Evolutionary conservation across 2,797 vertebrate genomes (phyloP).

Genomic region (Hippoglossus hippoglossus): DNA sequence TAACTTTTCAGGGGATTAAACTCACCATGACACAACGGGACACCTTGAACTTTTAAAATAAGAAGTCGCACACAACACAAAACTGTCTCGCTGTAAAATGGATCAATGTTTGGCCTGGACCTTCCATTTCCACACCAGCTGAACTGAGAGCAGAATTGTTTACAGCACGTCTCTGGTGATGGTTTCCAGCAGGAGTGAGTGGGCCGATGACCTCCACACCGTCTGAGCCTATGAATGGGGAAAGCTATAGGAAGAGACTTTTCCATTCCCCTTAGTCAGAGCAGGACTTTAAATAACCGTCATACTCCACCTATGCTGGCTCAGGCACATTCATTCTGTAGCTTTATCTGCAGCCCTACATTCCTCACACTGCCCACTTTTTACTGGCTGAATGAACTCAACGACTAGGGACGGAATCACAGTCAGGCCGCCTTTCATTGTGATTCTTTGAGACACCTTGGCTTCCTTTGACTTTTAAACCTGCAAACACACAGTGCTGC

Average conservation of each 20-base stretch:
- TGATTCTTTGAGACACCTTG: constrained; percentile 45
- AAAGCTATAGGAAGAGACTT: constrained; percentile 9
- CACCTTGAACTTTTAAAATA: constrained; percentile 1
- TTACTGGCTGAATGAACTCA: constrained; percentile 61
- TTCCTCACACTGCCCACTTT: constrained; percentile 64
- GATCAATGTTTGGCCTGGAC: constrained; percentile 13
- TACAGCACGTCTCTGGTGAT: constrained; percentile 27
- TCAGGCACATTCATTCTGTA: constrained; percentile 36
- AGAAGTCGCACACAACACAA: constrained; percentile 21
- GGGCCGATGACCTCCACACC: constrained; percentile 45
- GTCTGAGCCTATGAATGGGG: constrained; percentile 38
- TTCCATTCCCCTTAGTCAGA: constrained; percentile 59
- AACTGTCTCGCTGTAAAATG: constrained; percentile 11
- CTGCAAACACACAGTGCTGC: constrained; percentile 37
- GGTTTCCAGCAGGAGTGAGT: constrained; percentile 23
- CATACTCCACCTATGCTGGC: constrained; percentile 40
- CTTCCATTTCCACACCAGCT: constrained; percentile 26
- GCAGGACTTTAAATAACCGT: constrained; percentile 68
- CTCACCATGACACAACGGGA: not conserved
- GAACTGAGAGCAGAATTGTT: constrained; percentile 34
- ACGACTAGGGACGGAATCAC: constrained; percentile 58
- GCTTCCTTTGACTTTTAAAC: constrained; percentile 48
- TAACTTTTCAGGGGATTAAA: constrained; percentile 20
- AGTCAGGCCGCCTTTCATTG: constrained; percentile 50
- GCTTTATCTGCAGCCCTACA: constrained; percentile 54